Percentiles rank a stretch among this genome's conserved stretches.
These are phyloP conservation scores for Manis crassicaudata DNA, from an alignment of 2,797 vertebrate genomes.

Conservation along the genomic window DNA sequence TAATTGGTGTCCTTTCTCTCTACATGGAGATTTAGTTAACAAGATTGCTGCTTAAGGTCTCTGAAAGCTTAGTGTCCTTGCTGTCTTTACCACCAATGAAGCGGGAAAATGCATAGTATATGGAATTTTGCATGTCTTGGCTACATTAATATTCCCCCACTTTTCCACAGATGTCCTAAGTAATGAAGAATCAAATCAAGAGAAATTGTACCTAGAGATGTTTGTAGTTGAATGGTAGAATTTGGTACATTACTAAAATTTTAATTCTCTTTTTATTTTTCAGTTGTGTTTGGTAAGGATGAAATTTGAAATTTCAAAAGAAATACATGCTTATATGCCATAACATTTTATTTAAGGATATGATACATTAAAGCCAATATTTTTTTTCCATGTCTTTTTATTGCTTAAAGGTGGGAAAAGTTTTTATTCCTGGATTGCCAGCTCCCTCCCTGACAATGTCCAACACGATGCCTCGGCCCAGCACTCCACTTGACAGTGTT, in stretches of 20 bases:
- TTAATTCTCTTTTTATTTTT: conserved; percentile 27
- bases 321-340: background rate
- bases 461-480: conserved; percentile 88
- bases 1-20: background rate
- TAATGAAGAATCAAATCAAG: background rate
- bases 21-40: background rate
- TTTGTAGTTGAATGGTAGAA: background rate
- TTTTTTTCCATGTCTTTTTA: background rate
- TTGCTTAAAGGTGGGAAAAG: conserved; percentile 93
- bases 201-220: background rate
- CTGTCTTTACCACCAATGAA: background rate
- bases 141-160: background rate
- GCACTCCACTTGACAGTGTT: conserved; percentile 89
- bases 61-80: background rate
- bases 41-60: background rate
- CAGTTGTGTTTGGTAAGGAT: background rate
- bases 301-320: conserved; percentile 12
- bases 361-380: background rate
- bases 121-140: background rate
- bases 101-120: background rate
- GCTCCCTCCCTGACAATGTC: conserved; percentile 91
- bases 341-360: background rate
- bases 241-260: conserved; percentile 29
- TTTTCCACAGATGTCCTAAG: background rate
- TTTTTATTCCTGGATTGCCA: conserved; percentile 94